Evolutionary conservation across 2,797 vertebrate genomes (phyloP).

Genomic region (Epinephelus awoara): DNA sequence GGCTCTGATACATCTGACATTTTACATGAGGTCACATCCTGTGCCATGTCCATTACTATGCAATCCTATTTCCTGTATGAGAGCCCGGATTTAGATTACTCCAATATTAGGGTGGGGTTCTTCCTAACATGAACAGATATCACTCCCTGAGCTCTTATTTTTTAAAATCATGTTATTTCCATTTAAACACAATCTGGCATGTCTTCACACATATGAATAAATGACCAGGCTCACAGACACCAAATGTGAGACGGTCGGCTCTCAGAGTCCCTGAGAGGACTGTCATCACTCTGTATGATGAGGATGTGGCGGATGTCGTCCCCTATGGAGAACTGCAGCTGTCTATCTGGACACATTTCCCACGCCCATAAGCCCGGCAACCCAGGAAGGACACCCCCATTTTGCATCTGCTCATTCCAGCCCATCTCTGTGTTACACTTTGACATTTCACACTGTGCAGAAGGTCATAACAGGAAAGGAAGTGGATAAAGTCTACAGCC

Average conservation of each 20-base stretch:
- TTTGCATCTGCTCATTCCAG: constrained; percentile 12
- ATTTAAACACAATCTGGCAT: constrained; percentile 15
- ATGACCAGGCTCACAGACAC: not conserved
- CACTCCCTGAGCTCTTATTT: constrained; percentile 23
- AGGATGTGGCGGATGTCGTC: constrained; percentile 43
- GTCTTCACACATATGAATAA: constrained; percentile 1
- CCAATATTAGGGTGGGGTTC: not conserved
- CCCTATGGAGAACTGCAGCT: constrained; percentile 60
- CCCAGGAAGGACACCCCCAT: constrained; percentile 6
- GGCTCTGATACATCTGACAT: constrained; percentile 38
- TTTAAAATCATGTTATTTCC: constrained; percentile 32
- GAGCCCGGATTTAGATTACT: constrained; percentile 23
- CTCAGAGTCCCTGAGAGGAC: constrained; percentile 6
- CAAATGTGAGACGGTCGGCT: constrained; percentile 11
- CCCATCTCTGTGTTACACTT: constrained; percentile 4
- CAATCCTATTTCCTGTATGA: constrained; percentile 49
- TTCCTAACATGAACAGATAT: constrained; percentile 1
- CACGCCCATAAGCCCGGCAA: constrained; percentile 35
- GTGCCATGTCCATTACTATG: constrained; percentile 20
- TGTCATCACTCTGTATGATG: constrained; percentile 18
- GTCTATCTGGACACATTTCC: constrained; percentile 56
- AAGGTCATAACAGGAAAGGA: constrained; percentile 13
- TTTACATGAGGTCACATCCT: constrained; percentile 74
- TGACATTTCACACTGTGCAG: constrained; percentile 15
- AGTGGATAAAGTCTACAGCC: not conserved